Base-by-base conservation (phyloP, 2,797 vertebrate genomes). In the Phataginus tetradactyla region DNA sequence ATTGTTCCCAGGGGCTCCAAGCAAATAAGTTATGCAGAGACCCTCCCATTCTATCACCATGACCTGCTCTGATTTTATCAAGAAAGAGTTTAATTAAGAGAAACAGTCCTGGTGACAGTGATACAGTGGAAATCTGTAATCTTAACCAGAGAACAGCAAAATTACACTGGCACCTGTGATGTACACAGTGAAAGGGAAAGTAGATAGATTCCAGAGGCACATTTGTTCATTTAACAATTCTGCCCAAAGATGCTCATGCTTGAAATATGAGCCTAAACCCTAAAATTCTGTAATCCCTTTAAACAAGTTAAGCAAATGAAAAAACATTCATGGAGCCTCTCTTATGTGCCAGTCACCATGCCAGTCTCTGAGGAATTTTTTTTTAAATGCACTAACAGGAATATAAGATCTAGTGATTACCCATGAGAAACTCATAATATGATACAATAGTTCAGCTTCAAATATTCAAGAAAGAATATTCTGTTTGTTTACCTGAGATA, bases 381-480 rank as follows among this genome's bases (percentile, higher is more conserved):
- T 45, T 45, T 45, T 11, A 11, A 80, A 66, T 15, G 15, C 3
- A 55, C 7, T 29, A 68, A 45, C 29, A 37, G 10, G 34, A 68
- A 72, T 15, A 93, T 49, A 18, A 66, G 21, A 25, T 29, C 32
- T 1, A 79, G 20, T 21, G 18, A 34, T 86, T 96, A 25, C 4
- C 57, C 29, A 42, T 18, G 66, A 87, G 53, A 18, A 84, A 29
- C 7, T 86, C 25, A 45, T 39, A 68, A 29, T 18, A 53, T 45
- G 29, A 45, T 53, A 64, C 8, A 42, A 55, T 15, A 75, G 32
- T 37, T 55, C 64, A 42, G 74, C 49, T 55, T 83, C 27, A 51
- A 64, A 79, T 49, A 88, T 57, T 83, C 39, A 66, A 84, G 42
- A 86, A 81, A 74, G 64, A 63, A 34, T 72, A 91, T 80, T 94